These are phyloP conservation scores for Acleris laterana DNA, from an alignment of 2,888 invertebrate species.

Conservation along the genomic window DNA sequence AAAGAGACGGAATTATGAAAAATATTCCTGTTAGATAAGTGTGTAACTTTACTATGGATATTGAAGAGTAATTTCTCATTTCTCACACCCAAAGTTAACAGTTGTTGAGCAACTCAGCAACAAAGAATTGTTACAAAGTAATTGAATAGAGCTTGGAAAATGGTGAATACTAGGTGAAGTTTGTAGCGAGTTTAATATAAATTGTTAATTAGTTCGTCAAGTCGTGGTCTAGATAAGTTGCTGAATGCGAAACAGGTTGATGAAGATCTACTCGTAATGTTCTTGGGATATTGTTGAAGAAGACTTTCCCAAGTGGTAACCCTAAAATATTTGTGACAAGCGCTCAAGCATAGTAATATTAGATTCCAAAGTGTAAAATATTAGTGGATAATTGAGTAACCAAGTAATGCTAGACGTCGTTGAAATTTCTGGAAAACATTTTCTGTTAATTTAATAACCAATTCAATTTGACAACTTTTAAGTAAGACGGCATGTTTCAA, in stretches of 20 bases:
- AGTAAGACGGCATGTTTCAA: conserved; percentile 44
- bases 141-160: neutral
- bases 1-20: conserved; percentile 10
- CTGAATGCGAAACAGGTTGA: too few species aligned
- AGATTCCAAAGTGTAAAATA: too few species aligned
- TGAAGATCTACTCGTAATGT: too few species aligned
- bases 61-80: conserved; percentile 1
- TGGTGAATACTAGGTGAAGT: too few species aligned
- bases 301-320: too few species aligned
- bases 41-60: conserved; percentile 6
- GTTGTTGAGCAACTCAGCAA: conserved; percentile 6
- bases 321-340: too few species aligned
- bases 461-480: conserved; percentile 39
- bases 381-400: too few species aligned
- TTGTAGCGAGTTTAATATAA: neutral
- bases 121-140: neutral
- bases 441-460: conserved; percentile 7
- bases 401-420: too few species aligned
- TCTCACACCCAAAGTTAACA: conserved; percentile 7
- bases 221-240: too few species aligned
- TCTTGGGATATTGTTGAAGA: too few species aligned
- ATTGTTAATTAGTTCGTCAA: too few species aligned
- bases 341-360: too few species aligned
- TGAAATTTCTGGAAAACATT: neutral
- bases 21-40: conserved; percentile 3